phyloP scores from a whole-genome alignment of 2,888 invertebrate genomes.

The Chloroclysta siterata region DNA sequence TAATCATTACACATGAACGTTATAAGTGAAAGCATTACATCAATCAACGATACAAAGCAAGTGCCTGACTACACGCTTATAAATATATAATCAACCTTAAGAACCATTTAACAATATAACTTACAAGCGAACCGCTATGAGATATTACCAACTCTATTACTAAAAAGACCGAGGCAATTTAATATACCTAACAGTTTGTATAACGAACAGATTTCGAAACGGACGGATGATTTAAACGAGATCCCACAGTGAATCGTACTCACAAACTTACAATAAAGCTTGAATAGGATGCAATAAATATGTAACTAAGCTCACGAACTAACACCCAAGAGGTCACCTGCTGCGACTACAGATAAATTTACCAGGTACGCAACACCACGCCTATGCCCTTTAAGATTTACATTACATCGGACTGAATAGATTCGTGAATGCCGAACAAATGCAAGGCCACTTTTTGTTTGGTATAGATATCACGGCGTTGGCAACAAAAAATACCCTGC shows the following conservation, averaged over 20 bases:
- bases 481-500: slow-evolving; percentile 29
- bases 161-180: slow-evolving; percentile 11
- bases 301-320: slow-evolving; percentile 67
- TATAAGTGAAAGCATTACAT: background rate
- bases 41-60: background rate
- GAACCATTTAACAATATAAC: slow-evolving; percentile 5
- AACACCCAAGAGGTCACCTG: slow-evolving; percentile 79
- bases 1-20: background rate
- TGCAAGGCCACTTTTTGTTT: slow-evolving; percentile 57
- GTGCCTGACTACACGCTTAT: background rate
- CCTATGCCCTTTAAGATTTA: slow-evolving; percentile 79
- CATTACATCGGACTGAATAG: slow-evolving; percentile 66
- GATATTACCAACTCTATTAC: slow-evolving; percentile 4
- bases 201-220: slow-evolving; percentile 41
- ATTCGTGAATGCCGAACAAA: slow-evolving; percentile 59
- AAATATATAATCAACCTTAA: background rate
- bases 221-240: slow-evolving; percentile 51
- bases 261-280: slow-evolving; percentile 42
- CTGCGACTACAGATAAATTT: slow-evolving; percentile 79
- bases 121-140: slow-evolving; percentile 9
- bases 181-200: slow-evolving; percentile 26
- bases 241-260: slow-evolving; percentile 43
- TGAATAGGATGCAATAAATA: slow-evolving; percentile 66
- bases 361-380: slow-evolving; percentile 63
- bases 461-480: slow-evolving; percentile 42